Percentiles rank a stretch among this genome's conserved stretches.
phyloP scores from a whole-genome alignment of 2,797 vertebrate species.

The Mionectes olivaceus region DNA sequence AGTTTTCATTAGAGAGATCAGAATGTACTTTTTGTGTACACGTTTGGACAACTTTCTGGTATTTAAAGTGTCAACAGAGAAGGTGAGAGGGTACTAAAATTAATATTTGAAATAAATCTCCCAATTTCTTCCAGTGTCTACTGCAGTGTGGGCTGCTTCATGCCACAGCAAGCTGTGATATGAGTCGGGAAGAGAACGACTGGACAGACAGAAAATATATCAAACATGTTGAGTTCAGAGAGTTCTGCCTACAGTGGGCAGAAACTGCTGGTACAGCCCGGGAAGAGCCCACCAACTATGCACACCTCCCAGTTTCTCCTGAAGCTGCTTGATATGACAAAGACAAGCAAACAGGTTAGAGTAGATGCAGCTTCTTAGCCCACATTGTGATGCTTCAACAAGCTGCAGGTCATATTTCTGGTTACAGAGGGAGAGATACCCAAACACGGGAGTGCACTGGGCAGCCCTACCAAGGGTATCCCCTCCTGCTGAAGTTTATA shows the following conservation, averaged over 20 bases:
- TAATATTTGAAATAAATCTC: neutral
- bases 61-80: neutral
- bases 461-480: neutral
- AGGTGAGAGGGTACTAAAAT: neutral
- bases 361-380: neutral
- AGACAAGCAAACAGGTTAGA: neutral
- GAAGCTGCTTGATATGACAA: neutral
- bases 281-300: neutral
- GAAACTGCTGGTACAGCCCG: neutral
- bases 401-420: neutral
- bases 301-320: neutral
- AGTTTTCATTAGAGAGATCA: neutral
- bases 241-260: neutral
- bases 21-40: neutral
- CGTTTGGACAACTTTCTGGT: neutral
- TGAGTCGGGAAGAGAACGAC: neutral
- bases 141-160: neutral
- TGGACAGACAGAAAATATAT: neutral
- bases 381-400: neutral
- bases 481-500: neutral
- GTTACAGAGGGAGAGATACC: neutral
- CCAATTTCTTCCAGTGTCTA: neutral
- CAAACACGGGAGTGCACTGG: neutral
- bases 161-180: neutral
- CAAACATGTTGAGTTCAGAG: accelerated